These are phyloP conservation scores for Steromphala cineraria DNA, from an alignment of 2,888 invertebrate genomes.

Conservation along the genomic window DNA sequence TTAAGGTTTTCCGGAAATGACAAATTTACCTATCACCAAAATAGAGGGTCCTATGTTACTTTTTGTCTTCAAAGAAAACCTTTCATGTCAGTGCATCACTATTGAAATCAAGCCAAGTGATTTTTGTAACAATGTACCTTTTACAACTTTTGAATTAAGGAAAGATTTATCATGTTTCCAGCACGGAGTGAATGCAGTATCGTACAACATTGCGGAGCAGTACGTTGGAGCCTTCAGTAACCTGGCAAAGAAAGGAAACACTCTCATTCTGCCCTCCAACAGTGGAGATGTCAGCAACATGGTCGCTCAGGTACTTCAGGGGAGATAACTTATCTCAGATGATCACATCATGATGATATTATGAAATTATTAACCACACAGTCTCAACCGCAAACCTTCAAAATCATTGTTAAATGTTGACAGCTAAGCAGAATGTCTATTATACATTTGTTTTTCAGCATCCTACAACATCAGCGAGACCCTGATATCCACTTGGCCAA, in stretches of 20 bases:
- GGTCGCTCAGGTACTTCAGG: conserved; percentile 83
- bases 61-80: neutral
- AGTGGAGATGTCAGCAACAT: conserved; percentile 85
- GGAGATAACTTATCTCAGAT: neutral
- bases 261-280: conserved; percentile 93
- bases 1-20: too few relatives aligned
- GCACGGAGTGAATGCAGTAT: conserved; percentile 92
- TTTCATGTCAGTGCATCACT: neutral
- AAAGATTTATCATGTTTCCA: conserved; percentile 63
- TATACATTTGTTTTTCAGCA: neutral
- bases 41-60: too few relatives aligned
- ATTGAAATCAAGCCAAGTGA: neutral
- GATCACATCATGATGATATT: too few relatives aligned
- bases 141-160: too few relatives aligned
- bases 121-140: neutral
- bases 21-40: too few relatives aligned
- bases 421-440: neutral
- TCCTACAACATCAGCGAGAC: too few relatives aligned
- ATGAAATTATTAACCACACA: neutral
- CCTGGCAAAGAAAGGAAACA: conserved; percentile 94
- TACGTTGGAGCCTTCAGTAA: conserved; percentile 96
- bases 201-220: conserved; percentile 93
- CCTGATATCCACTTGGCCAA: too few relatives aligned
- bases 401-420: neutral
- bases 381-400: too few relatives aligned